Evolutionary conservation across 2,797 vertebrate genomes (phyloP), one percentile per base, ranked within the genome.

Genomic region (Gouania willdenowi): DNA sequence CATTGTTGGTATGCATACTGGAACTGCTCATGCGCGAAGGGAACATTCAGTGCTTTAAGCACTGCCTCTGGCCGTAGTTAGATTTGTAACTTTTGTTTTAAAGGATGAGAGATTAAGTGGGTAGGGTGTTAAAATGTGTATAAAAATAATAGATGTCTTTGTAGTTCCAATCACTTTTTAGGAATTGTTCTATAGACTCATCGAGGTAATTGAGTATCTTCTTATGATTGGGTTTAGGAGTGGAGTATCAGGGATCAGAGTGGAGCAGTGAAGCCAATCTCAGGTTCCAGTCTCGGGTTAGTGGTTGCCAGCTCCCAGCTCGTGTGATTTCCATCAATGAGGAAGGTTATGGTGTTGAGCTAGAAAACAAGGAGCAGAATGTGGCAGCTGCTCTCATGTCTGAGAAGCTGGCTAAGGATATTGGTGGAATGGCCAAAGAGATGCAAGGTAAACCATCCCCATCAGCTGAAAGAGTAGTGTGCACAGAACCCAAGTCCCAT

Each of bases 71-170:
- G n/a, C n/a, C n/a, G n/a, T n/a, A n/a, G n/a, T n/a, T n/a, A n/a
- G n/a, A n/a, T n/a, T n/a, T n/a, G n/a, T n/a, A n/a, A n/a, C 46
- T 98, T 95, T 84, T 92, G 89, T 82, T 88, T 98, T 27, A 65
- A 87, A 92, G 94, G 95, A 97, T 56, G 19, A 20, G 20, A 4
- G 19, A 20, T 5, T n/a, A n/a, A n/a, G n/a, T 20, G 19, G 5
- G 20, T 4, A 20, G n/a, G n/a, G n/a, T n/a, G n/a, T n/a, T n/a
- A n/a, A n/a, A n/a, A n/a, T n/a, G n/a, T n/a, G n/a, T n/a, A n/a
- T n/a, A n/a, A n/a, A n/a, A n/a, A n/a, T n/a, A n/a, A n/a, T n/a
- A n/a, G n/a, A n/a, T n/a, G n/a, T n/a, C n/a, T n/a, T n/a, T n/a
- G n/a, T n/a, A n/a, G n/a, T n/a, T n/a, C n/a, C n/a, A 2, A 4